Conservation (phyloP, 2,797 vertebrate genomes). For the Natrix natrix region DNA sequence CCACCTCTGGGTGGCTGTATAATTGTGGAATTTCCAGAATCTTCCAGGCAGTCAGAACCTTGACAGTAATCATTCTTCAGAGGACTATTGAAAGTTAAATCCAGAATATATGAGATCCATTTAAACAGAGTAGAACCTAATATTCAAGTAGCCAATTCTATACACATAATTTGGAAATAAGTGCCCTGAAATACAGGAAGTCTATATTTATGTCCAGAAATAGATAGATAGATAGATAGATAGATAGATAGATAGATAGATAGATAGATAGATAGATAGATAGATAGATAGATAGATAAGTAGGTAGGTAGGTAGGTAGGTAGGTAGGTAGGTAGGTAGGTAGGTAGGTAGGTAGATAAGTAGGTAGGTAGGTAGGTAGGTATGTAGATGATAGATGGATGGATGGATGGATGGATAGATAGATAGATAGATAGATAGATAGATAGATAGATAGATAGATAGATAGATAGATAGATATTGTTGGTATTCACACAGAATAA, state of each 20-base stretch:
- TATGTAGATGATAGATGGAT: too few species aligned
- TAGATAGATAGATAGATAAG: too few species aligned
- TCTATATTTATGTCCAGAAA: background rate
- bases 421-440: too few species aligned
- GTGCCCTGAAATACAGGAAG: background rate
- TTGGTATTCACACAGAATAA: background rate
- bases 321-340: too few species aligned
- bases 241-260: too few species aligned
- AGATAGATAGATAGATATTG: background rate
- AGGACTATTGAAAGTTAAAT: background rate
- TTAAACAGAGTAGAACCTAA: background rate
- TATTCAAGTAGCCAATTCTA: background rate
- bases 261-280: too few species aligned
- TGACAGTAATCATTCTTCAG: background rate
- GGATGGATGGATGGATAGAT: too few species aligned
- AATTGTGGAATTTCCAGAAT: background rate
- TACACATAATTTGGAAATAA: background rate
- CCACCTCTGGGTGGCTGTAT: background rate
- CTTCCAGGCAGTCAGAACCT: background rate
- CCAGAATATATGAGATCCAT: background rate
- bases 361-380: too few species aligned
- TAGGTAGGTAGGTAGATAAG: too few species aligned
- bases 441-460: too few species aligned
- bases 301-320: too few species aligned
- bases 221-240: too few species aligned